A percentile compares a stretch with the other conserved stretches of the same genome.
Evolutionary conservation across 2,113 vertebrate species (phyloP).

Genomic region (Tringa solitaria): DNA sequence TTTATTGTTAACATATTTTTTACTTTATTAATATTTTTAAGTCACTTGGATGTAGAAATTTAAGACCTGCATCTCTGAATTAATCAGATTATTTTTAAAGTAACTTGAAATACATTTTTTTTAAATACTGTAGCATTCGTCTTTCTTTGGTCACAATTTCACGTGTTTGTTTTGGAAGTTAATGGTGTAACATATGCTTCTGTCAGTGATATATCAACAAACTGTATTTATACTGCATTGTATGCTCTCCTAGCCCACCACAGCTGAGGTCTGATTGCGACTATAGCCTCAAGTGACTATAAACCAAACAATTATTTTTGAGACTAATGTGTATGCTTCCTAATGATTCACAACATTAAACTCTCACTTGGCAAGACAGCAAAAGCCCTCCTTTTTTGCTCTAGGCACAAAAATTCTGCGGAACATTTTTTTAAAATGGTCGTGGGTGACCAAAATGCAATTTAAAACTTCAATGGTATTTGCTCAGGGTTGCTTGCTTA

Average conservation of each 20-base stretch:
- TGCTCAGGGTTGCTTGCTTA: constrained; percentile 64
- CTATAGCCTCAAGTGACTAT: constrained; percentile 62
- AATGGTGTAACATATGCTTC: constrained; percentile 44
- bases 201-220: constrained; percentile 56
- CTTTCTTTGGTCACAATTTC: constrained; percentile 22
- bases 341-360: constrained; percentile 77
- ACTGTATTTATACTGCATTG: constrained; percentile 29
- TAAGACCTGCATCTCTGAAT: background rate
- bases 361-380: constrained; percentile 38
- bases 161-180: constrained; percentile 58
- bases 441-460: constrained; percentile 66
- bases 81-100: background rate
- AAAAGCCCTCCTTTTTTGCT: constrained; percentile 31
- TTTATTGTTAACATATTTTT: background rate
- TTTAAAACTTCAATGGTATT: constrained; percentile 72
- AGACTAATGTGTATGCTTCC: constrained; percentile 65
- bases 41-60: background rate
- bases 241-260: constrained; percentile 10
- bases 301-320: constrained; percentile 76
- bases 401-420: constrained; percentile 14
- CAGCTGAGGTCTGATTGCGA: constrained; percentile 63
- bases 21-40: background rate
- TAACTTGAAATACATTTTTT: background rate
- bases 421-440: constrained; percentile 30
- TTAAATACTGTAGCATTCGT: background rate